These are phyloP conservation scores for Ariolimax columbianus DNA, from an alignment of 2,888 invertebrate species.

Conservation along the genomic window DNA sequence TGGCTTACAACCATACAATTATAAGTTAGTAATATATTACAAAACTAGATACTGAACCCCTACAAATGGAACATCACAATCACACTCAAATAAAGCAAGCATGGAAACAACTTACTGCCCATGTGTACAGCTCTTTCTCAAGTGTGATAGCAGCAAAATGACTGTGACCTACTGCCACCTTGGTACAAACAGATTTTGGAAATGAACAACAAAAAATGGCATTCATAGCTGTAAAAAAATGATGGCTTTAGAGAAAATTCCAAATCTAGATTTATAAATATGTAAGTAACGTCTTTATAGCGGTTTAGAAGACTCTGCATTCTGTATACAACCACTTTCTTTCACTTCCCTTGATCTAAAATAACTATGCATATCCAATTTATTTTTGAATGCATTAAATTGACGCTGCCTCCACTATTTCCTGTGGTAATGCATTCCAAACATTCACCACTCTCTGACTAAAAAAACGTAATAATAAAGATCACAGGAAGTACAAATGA, in stretches of 20 bases:
- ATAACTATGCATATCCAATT: no score
- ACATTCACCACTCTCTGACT: no score
- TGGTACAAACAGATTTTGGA: slow-evolving; percentile 31
- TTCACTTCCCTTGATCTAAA: no score
- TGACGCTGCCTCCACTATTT: no score
- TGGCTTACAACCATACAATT: neutral
- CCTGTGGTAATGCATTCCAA: no score
- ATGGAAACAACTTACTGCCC: slow-evolving; percentile 72
- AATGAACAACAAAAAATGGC: neutral
- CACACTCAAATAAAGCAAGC: neutral
- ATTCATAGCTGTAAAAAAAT: neutral
- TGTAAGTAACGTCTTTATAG: no score
- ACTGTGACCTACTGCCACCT: slow-evolving; percentile 74
- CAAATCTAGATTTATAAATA: neutral
- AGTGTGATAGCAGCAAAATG: slow-evolving; percentile 78
- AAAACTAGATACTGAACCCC: neutral
- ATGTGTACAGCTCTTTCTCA: slow-evolving; percentile 78
- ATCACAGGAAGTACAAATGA: no score
- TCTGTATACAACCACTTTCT: no score
- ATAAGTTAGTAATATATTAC: neutral
- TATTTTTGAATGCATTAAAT: no score
- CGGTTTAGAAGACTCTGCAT: no score
- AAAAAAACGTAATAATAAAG: no score
- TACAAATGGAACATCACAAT: neutral
- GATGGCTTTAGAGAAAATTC: neutral